Evolutionary conservation across 2,797 vertebrate species (phyloP).

Genomic region (Molossus molossus): DNA sequence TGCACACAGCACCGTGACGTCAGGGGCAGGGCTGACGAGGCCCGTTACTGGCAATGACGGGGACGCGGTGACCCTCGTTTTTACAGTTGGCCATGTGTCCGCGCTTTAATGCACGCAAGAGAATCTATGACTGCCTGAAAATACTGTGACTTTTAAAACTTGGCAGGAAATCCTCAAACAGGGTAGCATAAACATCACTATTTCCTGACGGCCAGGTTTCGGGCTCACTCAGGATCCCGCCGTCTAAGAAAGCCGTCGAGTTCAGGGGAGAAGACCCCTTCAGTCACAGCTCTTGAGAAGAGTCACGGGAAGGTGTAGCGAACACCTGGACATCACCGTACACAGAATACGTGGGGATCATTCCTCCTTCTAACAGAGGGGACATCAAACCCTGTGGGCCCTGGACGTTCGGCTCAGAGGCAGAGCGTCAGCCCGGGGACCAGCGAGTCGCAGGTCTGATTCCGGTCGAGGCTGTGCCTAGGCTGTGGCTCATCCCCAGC

Average conservation of each 20-base stretch:
- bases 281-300: background rate
- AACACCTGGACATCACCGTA: background rate
- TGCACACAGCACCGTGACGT: too few relatives aligned
- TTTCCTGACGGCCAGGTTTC: background rate
- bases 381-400: background rate
- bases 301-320: background rate
- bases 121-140: background rate
- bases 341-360: background rate
- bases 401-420: too few relatives aligned
- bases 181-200: background rate
- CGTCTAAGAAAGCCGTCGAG: background rate
- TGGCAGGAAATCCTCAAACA: background rate
- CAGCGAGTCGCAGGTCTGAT: too few relatives aligned
- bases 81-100: background rate
- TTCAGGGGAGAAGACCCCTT: background rate
- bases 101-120: background rate
- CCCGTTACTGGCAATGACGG: background rate
- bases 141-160: background rate
- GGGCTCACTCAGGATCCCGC: slow-evolving; percentile 7
- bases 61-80: background rate
- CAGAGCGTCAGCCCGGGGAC: too few relatives aligned
- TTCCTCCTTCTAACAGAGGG: background rate
- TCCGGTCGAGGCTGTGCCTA: too few relatives aligned
- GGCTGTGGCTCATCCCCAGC: too few relatives aligned
- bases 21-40: too few relatives aligned